These are phyloP conservation scores for Sminthurides aquaticus DNA, from an alignment of 2,888 invertebrate species.

Conservation along the genomic window DNA sequence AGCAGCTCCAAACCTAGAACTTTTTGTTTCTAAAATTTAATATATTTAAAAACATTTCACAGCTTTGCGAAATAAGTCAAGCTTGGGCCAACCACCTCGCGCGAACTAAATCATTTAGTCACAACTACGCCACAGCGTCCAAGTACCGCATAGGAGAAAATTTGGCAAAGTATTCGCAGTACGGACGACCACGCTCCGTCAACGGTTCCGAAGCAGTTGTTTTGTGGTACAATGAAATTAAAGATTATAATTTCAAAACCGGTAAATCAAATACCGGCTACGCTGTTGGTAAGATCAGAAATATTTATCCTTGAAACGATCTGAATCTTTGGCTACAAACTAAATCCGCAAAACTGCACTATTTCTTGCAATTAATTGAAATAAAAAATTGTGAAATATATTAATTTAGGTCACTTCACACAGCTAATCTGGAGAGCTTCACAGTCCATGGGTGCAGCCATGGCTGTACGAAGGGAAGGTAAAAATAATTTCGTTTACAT, in stretches of 20 bases:
- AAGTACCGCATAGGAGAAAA: constrained; percentile 31
- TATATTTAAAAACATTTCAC: not conserved
- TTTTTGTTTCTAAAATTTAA: too few relatives aligned
- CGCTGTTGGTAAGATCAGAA: constrained; percentile 24
- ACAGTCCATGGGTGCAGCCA: constrained; percentile 30
- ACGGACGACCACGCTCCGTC: not conserved
- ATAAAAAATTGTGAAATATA: not conserved
- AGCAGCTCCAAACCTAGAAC: too few relatives aligned
- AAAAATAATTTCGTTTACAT: constrained; percentile 26
- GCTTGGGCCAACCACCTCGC: constrained; percentile 27
- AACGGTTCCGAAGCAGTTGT: constrained; percentile 21
- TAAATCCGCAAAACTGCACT: not conserved
- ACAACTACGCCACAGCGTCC: constrained; percentile 22
- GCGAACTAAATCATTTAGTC: constrained; percentile 16
- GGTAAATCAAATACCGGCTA: constrained; percentile 20
- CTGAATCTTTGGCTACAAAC: too few relatives aligned
- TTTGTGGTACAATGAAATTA: constrained; percentile 37
- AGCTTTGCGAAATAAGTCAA: constrained; percentile 36
- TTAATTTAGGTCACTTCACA: constrained; percentile 11
- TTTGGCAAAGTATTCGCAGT: constrained; percentile 22
- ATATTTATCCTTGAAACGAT: not conserved
- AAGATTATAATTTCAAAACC: constrained; percentile 31
- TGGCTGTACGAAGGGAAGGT: constrained; percentile 11
- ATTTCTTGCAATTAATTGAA: not conserved
- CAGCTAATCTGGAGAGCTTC: constrained; percentile 33